Conservation (phyloP, 2,888 invertebrate genomes). For the Escarpia spicata region DNA sequence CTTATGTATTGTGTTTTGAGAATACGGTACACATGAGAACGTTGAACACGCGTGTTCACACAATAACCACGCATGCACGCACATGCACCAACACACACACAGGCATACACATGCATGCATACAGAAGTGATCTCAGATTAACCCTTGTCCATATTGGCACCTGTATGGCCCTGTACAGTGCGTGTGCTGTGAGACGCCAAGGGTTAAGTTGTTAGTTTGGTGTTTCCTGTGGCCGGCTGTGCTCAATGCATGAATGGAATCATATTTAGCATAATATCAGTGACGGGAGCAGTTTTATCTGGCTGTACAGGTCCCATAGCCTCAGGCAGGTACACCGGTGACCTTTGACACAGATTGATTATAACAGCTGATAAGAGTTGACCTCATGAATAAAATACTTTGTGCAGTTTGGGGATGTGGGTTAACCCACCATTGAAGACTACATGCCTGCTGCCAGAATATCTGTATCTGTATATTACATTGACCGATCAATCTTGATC, state of each 20-base stretch:
- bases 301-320: background rate
- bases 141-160: background rate
- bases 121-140: background rate
- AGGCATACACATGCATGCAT: background rate
- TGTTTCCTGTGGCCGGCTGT: background rate
- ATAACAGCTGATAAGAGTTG: background rate
- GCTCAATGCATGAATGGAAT: background rate
- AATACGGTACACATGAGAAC: no score
- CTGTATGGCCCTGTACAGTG: background rate
- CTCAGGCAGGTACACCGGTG: background rate
- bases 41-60: no score
- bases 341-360: background rate
- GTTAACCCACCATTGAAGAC: no score
- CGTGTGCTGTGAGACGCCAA: background rate
- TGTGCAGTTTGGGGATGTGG: background rate
- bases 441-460: no score
- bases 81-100: background rate
- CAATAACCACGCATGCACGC: no score
- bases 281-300: background rate
- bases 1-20: no score
- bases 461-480: no score
- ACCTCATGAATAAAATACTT: background rate
- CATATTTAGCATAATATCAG: background rate
- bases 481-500: no score
- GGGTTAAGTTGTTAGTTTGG: background rate